These are phyloP conservation scores for Cyanistes caeruleus DNA, from an alignment of 2,113 vertebrate genomes.

Conservation along the genomic window DNA sequence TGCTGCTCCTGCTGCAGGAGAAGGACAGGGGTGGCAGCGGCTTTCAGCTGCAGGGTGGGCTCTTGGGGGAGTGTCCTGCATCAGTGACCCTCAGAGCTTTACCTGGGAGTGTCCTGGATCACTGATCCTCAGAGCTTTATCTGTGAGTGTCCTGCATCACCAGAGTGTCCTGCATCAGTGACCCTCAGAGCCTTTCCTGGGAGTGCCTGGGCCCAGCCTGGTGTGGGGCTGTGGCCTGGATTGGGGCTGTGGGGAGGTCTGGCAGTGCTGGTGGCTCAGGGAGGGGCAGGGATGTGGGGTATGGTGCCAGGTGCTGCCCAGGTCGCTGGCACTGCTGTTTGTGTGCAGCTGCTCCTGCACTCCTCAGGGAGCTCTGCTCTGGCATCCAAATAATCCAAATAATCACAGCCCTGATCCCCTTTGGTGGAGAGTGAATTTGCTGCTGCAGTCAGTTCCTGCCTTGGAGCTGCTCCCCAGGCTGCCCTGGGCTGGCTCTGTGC, in stretches of 20 bases:
- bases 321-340: not conserved
- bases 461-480: not conserved
- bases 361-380: not conserved
- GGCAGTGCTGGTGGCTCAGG: not conserved
- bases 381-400: fast-evolving
- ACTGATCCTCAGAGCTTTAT: not conserved
- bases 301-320: not conserved
- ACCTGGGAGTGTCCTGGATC: not conserved
- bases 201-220: not conserved
- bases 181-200: not conserved
- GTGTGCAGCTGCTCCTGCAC: not conserved
- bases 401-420: not conserved
- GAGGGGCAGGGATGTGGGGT: not conserved
- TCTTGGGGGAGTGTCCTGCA: too few relatives aligned
- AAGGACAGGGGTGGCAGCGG: fast-evolving
- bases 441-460: not conserved
- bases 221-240: not conserved
- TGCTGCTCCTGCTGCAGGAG: not conserved
- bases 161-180: too few relatives aligned
- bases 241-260: not conserved
- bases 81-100: not conserved
- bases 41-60: not conserved
- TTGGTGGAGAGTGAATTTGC: not conserved
- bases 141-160: not conserved
- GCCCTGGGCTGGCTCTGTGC: not conserved